These are phyloP conservation scores for Lasioglossum vierecki DNA, from an alignment of 2,888 invertebrate species.

Conservation along the genomic window DNA sequence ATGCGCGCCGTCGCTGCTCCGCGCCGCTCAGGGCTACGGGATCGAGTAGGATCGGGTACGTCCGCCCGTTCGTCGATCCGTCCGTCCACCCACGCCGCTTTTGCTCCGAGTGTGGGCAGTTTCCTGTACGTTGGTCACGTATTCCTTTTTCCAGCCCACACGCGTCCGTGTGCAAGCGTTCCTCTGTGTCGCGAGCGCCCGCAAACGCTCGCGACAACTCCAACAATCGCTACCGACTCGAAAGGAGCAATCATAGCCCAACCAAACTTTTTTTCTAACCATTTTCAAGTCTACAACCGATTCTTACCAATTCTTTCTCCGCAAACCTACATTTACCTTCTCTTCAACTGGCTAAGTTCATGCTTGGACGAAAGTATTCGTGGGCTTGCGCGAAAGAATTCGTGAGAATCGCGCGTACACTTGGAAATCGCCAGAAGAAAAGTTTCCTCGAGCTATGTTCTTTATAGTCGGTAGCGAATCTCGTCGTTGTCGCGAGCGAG, in stretches of 20 bases:
- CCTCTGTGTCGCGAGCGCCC: constrained; percentile 16
- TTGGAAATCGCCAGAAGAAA: neutral
- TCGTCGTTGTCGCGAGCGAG: neutral
- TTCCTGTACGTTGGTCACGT: constrained; percentile 78
- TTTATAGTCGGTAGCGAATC: neutral
- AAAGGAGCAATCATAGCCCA: neutral
- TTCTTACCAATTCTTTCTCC: neutral
- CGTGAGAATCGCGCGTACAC: neutral
- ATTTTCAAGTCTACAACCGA: neutral
- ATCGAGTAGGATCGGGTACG: constrained; percentile 58
- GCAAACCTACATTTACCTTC: neutral
- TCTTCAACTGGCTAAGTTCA: neutral
- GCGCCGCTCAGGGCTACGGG: constrained; percentile 41
- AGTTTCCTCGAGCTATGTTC: neutral
- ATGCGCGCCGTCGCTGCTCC: neutral
- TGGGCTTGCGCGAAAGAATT: neutral
- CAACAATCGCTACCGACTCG: neutral
- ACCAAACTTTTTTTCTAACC: neutral
- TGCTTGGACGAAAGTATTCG: neutral
- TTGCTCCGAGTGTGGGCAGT: constrained; percentile 75
- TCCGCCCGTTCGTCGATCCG: constrained; percentile 64
- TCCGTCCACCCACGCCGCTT: constrained; percentile 71
- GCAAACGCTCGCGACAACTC: neutral
- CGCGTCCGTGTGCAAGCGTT: constrained; percentile 55
- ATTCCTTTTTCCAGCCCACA: constrained; percentile 73